Evolutionary conservation across 2,797 vertebrate species (phyloP), one percentile per base, ranked within the genome.

Genomic region (Apodemus agrarius): DNA sequence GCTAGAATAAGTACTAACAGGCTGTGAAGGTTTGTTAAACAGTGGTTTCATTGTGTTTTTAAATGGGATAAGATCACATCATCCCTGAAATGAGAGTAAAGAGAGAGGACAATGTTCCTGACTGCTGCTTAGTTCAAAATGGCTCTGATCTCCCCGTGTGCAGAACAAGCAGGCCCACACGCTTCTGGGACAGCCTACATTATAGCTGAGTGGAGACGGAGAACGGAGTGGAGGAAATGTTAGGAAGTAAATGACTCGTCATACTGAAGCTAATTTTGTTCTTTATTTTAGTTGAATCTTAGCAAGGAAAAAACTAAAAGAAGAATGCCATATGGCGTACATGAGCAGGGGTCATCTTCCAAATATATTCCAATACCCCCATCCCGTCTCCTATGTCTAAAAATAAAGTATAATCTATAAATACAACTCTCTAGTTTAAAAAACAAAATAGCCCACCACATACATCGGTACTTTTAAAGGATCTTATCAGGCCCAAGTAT

Each of bases 51-150:
- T 72, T 72, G 69, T 72, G 31, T 22, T 81, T 82, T 83, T 29
- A 63, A 61, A 31, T 9, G 26, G 14, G 24, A 40, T 22, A 11
- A 90, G 31, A 96, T 72, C 87, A 89, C 54, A 91, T 90, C 89
- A 65, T 83, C 76, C 94, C 29, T 83, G 24, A 94, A 95, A 69
- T 83, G 52, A 82, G 9, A 88, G 78, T 52, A 59, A 88, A 94
- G 29, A 74, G 75, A 2, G 1, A 88, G 49, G 17, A 93, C 52
- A 93, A 85, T 78, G 69, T 12, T 40, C 34, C 34, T 80, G 69
- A 49, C 59, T 94, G 93, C 74, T 67, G 40, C 19, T 67, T 65
- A 75, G 43, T 76, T 90, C 31, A 72, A 75, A 86, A 90, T 75
- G 59, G 46, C 43, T 49, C 13, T 46, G 61, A 49, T 75, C 74